phyloP scores from a whole-genome alignment of 2,113 vertebrate genomes.

The Cebus imitator region DNA sequence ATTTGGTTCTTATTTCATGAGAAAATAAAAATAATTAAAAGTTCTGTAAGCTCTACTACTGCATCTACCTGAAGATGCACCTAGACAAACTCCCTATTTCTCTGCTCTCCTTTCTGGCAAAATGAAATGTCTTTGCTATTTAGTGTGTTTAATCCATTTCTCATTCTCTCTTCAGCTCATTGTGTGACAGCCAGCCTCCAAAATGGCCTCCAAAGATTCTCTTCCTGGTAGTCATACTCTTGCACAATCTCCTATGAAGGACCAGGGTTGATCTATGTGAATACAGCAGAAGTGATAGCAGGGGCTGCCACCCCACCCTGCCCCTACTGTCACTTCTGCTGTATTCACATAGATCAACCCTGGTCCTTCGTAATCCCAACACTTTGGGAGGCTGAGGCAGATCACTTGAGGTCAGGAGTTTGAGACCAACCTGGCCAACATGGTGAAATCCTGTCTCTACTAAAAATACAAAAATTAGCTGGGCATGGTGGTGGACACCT shows the following conservation, averaged over 20 bases:
- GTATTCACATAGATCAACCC: not conserved
- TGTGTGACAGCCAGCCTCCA: not conserved
- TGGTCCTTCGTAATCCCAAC: not conserved
- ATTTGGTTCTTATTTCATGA: not conserved
- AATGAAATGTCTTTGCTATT: not conserved
- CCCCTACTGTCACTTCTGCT: not conserved
- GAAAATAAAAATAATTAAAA: not conserved
- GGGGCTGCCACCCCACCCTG: not conserved
- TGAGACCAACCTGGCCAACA: too few species aligned
- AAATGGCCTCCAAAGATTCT: not conserved
- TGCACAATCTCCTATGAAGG: not conserved
- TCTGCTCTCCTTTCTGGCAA: not conserved
- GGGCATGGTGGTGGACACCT: too few species aligned
- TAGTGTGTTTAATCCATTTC: not conserved
- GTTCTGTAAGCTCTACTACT: not conserved
- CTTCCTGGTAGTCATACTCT: not conserved
- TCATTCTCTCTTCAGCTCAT: not conserved
- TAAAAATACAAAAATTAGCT: too few species aligned
- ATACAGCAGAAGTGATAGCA: not conserved
- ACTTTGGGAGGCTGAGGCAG: too few species aligned
- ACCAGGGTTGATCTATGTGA: not conserved
- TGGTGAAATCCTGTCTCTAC: too few species aligned
- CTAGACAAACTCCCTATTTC: not conserved
- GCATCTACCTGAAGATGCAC: not conserved
- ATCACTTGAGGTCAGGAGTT: too few species aligned